These are phyloP conservation scores for Aptenodytes patagonicus DNA, from an alignment of 2,113 vertebrate genomes.

Conservation along the genomic window DNA sequence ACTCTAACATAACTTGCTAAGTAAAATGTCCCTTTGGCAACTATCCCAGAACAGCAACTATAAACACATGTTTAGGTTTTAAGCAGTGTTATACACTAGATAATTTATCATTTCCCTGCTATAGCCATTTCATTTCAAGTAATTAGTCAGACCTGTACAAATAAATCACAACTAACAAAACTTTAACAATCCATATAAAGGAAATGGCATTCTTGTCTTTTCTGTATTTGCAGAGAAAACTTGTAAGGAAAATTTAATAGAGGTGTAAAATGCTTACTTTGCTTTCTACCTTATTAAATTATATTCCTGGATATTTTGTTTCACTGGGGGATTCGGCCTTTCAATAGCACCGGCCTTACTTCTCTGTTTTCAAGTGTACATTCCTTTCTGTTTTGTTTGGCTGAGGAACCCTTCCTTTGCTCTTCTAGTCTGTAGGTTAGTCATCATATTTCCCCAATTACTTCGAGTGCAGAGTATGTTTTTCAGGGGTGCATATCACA, in stretches of 20 bases:
- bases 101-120: constrained; percentile 66
- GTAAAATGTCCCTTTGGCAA: constrained; percentile 57
- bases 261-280: constrained; percentile 61
- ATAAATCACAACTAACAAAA: constrained; percentile 59
- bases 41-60: constrained; percentile 60
- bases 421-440: not conserved
- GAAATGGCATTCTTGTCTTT: not conserved
- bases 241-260: constrained; percentile 36
- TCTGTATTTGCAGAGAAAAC: constrained; percentile 40
- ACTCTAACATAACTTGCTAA: not conserved
- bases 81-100: constrained; percentile 37
- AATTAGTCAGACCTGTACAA: constrained; percentile 50
- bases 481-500: not conserved
- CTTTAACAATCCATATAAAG: constrained; percentile 41
- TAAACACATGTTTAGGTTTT: constrained; percentile 75
- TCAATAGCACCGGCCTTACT: fast-evolving
- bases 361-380: not conserved
- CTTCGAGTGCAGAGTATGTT: not conserved
- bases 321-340: not conserved
- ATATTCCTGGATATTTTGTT: constrained; percentile 21
- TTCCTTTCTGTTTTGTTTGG: constrained; percentile 42
- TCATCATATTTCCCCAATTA: not conserved
- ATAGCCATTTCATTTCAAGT: constrained; percentile 38
- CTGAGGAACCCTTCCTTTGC: not conserved
- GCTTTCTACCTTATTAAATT: constrained; percentile 50